Evolutionary conservation across 2,113 vertebrate genomes (phyloP).

Genomic region (Eurypyga helias): DNA sequence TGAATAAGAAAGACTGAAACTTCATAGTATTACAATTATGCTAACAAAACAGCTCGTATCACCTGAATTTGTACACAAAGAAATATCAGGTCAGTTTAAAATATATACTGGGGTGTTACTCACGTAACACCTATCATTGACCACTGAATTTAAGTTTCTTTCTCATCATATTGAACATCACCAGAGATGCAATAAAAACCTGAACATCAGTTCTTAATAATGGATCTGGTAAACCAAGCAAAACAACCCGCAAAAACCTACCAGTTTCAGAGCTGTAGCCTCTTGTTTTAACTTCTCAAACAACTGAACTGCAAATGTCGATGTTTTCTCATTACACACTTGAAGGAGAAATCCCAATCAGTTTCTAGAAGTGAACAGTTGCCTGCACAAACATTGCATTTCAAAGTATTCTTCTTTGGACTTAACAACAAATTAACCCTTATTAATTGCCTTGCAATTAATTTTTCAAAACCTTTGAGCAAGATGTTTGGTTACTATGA

Average conservation of each 20-base stretch:
- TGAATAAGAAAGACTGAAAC: not conserved
- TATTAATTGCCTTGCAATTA: not conserved
- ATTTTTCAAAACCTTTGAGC: constrained; percentile 6
- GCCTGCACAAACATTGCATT: not conserved
- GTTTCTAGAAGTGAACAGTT: not conserved
- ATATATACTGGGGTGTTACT: not conserved
- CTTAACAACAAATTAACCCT: not conserved
- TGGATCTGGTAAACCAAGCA: not conserved
- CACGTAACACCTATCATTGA: not conserved
- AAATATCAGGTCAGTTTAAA: not conserved
- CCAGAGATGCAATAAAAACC: not conserved
- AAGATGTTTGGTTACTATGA: not conserved
- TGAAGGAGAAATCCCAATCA: not conserved
- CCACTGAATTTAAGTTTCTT: not conserved
- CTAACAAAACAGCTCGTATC: not conserved
- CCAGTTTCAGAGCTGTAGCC: not conserved
- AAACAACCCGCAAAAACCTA: not conserved
- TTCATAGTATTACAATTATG: fast-evolving
- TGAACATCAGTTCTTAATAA: not conserved
- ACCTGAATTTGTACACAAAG: not conserved
- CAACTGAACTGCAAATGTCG: not conserved
- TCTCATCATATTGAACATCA: not conserved
- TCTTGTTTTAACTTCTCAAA: not conserved
- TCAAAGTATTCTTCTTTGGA: not conserved
- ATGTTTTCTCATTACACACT: constrained; percentile 6